Evolutionary conservation across 2,113 vertebrate genomes (phyloP).

Genomic region (Aspiorhynchus laticeps): DNA sequence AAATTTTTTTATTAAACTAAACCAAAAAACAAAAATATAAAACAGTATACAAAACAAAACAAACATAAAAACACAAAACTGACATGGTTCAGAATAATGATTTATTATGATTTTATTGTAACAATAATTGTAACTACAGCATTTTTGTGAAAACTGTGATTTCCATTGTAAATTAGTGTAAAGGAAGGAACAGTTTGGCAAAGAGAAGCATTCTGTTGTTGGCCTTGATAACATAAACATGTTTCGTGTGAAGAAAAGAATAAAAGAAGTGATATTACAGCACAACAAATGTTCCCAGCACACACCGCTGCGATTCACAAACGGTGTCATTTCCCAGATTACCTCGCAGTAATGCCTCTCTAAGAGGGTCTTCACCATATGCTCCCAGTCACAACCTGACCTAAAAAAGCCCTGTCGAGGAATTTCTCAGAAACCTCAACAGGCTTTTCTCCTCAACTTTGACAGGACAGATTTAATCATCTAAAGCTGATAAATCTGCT

Average conservation of each 20-base stretch:
- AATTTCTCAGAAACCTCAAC: neutral
- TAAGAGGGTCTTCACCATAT: slow-evolving; percentile 53
- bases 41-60: neutral
- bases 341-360: slow-evolving; percentile 54
- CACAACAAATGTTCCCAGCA: slow-evolving; percentile 18
- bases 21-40: neutral
- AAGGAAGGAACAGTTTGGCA: neutral
- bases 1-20: no score
- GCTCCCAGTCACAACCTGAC: slow-evolving; percentile 24
- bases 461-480: neutral
- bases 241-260: slow-evolving; percentile 12
- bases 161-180: neutral
- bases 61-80: neutral
- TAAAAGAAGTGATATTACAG: slow-evolving; percentile 22
- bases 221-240: slow-evolving; percentile 16
- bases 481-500: neutral
- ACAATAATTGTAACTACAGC: neutral
- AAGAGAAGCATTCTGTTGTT: slow-evolving; percentile 1
- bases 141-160: neutral
- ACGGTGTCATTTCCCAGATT: slow-evolving; percentile 42
- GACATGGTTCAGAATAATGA: neutral
- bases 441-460: neutral
- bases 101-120: neutral
- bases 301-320: slow-evolving; percentile 24
- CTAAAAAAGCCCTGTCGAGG: neutral